Evolutionary conservation across 1,140 invertebrate species (phyloP).

Genomic region (Euwallacea similis): DNA sequence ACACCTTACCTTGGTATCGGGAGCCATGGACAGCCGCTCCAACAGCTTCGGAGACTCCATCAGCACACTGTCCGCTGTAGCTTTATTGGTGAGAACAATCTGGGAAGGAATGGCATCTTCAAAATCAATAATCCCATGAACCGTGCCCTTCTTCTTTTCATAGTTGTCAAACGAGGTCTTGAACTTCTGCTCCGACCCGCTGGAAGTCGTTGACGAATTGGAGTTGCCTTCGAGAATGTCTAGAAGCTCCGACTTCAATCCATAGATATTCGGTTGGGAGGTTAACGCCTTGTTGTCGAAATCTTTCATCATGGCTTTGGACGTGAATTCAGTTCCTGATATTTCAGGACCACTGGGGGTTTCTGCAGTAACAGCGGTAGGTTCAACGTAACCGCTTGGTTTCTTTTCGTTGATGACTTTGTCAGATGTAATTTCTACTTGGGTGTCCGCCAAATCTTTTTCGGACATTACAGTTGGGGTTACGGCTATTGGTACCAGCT

Average conservation of each 20-base stretch:
- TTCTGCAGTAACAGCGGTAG: background rate
- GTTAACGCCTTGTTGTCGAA: conserved; percentile 19
- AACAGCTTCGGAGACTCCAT: conserved; percentile 42
- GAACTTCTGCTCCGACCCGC: conserved; percentile 23
- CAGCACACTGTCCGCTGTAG: conserved; percentile 27
- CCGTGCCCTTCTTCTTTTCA: conserved; percentile 23
- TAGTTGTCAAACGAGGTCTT: conserved; percentile 28
- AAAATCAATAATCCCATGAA: conserved; percentile 43
- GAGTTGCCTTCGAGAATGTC: conserved; percentile 43
- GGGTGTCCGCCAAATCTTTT: conserved; percentile 49
- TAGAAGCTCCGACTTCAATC: conserved; percentile 28
- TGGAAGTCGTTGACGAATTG: conserved; percentile 29
- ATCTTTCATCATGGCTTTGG: conserved; percentile 35
- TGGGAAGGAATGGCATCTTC: conserved; percentile 47
- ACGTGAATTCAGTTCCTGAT: conserved; percentile 33
- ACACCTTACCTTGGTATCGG: conserved; percentile 26
- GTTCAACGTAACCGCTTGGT: conserved; percentile 33
- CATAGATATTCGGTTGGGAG: conserved; percentile 29
- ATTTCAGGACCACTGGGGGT: background rate
- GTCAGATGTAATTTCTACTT: conserved; percentile 51
- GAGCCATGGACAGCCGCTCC: conserved; percentile 39
- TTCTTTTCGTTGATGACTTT: conserved; percentile 42
- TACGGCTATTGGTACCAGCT: conserved; percentile 46
- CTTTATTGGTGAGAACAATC: conserved; percentile 42
- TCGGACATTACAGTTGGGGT: conserved; percentile 51